Base-by-base conservation (phyloP, 1,140 invertebrate species). In the Mamestra configurata region DNA sequence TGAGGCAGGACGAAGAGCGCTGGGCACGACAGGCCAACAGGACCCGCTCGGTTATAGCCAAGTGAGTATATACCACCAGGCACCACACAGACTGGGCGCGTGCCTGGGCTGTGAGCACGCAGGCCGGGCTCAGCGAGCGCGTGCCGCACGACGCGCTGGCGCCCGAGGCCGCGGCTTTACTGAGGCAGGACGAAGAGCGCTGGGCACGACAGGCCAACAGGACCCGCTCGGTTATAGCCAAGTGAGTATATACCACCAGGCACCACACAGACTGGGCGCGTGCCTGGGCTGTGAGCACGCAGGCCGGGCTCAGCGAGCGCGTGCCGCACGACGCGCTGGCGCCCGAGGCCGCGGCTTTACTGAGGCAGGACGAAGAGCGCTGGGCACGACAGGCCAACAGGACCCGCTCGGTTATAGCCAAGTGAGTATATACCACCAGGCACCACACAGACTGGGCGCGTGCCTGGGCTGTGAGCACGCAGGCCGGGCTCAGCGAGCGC, bases 41-140 rank as follows among this genome's bases (percentile, higher is more conserved):
- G 10, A 37, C 72, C 5, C 18, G 76, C 0, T 15, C 71, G 1
- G 24, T 31, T 22, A 61, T 77, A 15, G 77, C 70, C 79, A 90
- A 88, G 84, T 87, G n/a, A 64, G 83, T 83, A 24, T 37, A 53
- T 13, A 8, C 27, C 22, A 10, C 1, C 40, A 43, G 40, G 75
- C 84, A 87, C 55, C 87, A 92, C 79, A 89, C 87, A 66, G 91
- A 92, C 82, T 93, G 91, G 91, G 89, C 90, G 59, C 90, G 92
- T 55, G 88, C 86, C 79, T 93, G 92, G 92, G 90, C 90, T 18
- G 82, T 91, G 68, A 79, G 83, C 49, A 83, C 86, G 73, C 92
- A 93, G 79, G 90, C 88, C 8, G 89, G 81, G 27, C 86, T 93
- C 77, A 81, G 87, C 1, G 90, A 87, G 72, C 86, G 92, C 27